Conservation (phyloP, 2,113 vertebrate species). For the Stigmatopora argus region DNA sequence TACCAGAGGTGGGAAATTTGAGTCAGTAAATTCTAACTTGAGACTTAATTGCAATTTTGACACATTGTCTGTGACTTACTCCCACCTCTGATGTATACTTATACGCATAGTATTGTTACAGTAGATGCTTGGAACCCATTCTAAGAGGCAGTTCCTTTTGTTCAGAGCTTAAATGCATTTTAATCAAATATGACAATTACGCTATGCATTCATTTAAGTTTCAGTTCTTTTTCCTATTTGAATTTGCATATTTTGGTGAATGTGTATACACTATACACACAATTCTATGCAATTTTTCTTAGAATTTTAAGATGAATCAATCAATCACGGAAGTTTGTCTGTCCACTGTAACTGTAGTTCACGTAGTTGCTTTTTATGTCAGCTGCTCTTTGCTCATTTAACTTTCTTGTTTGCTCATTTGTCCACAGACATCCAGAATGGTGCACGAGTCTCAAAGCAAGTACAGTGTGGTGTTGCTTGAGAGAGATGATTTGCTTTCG, state of each 20-base stretch:
- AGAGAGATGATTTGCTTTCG: constrained; percentile 81
- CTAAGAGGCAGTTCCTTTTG: not conserved
- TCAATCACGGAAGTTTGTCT: not conserved
- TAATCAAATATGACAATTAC: too few relatives aligned
- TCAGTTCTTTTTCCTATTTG: too few relatives aligned
- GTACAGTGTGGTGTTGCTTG: constrained; percentile 78
- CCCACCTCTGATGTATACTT: too few relatives aligned
- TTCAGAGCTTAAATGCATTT: not conserved
- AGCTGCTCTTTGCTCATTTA: not conserved
- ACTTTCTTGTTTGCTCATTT: constrained; percentile 27
- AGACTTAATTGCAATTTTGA: too few relatives aligned
- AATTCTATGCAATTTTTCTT: too few relatives aligned
- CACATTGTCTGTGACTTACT: too few relatives aligned
- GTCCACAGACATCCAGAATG: constrained; percentile 80
- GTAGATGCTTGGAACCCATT: not conserved
- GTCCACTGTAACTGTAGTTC: not conserved
- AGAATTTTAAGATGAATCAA: not conserved
- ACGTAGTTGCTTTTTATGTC: not conserved
- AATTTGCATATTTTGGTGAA: too few relatives aligned
- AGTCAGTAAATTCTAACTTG: too few relatives aligned
- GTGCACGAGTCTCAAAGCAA: constrained; percentile 83
- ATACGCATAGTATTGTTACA: not conserved
- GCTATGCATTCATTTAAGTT: too few relatives aligned
- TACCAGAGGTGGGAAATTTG: too few relatives aligned
- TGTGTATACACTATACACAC: too few relatives aligned